Evolutionary conservation across 2,797 vertebrate genomes (phyloP).

Genomic region (Trachurus trachurus): DNA sequence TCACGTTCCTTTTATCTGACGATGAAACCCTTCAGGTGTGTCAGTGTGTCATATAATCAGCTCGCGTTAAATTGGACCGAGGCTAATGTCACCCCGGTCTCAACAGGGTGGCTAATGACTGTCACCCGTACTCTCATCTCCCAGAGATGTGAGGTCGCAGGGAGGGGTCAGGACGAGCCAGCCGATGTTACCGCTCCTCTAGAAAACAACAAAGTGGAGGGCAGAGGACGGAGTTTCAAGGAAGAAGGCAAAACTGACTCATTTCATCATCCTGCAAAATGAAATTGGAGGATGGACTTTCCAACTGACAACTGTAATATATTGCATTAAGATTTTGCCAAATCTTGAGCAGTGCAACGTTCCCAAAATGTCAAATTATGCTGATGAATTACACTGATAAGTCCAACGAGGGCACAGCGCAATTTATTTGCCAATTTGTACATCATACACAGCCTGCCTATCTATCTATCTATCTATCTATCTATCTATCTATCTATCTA

Average conservation of each 20-base stretch:
- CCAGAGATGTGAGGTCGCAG: conserved; percentile 46
- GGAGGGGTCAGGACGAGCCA: conserved; percentile 21
- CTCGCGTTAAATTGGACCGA: conserved; percentile 72
- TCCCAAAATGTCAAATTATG: conserved; percentile 30
- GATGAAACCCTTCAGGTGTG: conserved; percentile 78
- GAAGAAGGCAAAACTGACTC: conserved; percentile 5
- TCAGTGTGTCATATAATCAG: conserved; percentile 75
- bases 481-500: conserved; percentile 2
- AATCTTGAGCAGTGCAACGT: conserved; percentile 2
- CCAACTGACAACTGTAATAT: conserved; percentile 25
- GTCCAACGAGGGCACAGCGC: background rate
- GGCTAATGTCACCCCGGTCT: conserved; percentile 72
- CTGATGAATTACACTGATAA: conserved; percentile 26
- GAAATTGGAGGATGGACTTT: background rate
- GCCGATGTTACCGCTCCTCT: conserved; percentile 13
- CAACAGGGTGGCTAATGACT: conserved; percentile 73
- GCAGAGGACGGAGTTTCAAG: background rate
- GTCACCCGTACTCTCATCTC: conserved; percentile 55
- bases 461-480: conserved; percentile 22
- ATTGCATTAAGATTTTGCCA: conserved; percentile 25
- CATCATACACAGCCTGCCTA: background rate
- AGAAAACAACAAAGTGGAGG: conserved; percentile 24
- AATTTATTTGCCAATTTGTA: conserved; percentile 21
- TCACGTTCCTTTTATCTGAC: conserved; percentile 53
- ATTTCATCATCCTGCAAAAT: conserved; percentile 4